Conservation (phyloP, 2,113 vertebrate species). For the Rhea pennata region DNA sequence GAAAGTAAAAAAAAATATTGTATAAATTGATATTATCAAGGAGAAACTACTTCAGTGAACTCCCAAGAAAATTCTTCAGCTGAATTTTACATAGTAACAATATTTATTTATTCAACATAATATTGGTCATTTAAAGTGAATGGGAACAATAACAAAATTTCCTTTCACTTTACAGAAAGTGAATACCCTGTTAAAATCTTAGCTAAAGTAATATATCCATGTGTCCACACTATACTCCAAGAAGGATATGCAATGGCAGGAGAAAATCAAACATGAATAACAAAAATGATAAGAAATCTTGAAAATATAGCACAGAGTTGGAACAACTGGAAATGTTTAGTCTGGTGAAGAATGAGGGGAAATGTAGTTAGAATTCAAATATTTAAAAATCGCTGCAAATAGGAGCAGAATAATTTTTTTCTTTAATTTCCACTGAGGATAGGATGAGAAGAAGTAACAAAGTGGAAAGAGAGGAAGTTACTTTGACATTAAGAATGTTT, state of each 20-base stretch:
- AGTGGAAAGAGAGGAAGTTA: background rate
- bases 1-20: background rate
- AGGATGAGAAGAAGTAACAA: background rate
- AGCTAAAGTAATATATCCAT: background rate
- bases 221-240: background rate
- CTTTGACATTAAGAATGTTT: background rate
- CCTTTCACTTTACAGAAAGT: background rate
- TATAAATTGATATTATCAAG: background rate
- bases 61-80: background rate
- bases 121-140: background rate
- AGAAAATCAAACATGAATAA: background rate
- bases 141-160: background rate
- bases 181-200: background rate
- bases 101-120: background rate
- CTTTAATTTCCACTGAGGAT: background rate
- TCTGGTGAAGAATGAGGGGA: background rate
- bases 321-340: background rate
- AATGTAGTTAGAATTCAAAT: background rate
- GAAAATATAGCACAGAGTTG: background rate
- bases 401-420: background rate
- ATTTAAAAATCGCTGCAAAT: background rate
- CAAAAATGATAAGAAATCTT: background rate
- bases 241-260: background rate
- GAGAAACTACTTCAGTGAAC: background rate
- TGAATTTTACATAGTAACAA: background rate